phyloP scores from a whole-genome alignment of 2,888 invertebrate genomes.

The Netelia melanura region DNA sequence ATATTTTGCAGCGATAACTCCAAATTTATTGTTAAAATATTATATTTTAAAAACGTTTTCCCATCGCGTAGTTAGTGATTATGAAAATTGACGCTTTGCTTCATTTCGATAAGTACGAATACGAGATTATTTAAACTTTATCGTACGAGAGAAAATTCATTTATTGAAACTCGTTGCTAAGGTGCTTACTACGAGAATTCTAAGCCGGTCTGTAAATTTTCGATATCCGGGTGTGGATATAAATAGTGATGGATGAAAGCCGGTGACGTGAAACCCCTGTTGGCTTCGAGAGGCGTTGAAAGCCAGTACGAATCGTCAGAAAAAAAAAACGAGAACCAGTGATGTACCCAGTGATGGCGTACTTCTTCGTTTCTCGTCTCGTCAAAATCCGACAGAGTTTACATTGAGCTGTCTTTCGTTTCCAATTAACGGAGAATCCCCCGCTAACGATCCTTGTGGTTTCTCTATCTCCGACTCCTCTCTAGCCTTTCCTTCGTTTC shows the following conservation, averaged over 20 bases:
- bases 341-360: not conserved
- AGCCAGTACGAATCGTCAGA: not conserved
- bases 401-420: slow-evolving; percentile 43
- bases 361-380: not conserved
- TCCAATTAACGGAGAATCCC: slow-evolving; percentile 51
- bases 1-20: slow-evolving; percentile 1
- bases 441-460: slow-evolving; percentile 34
- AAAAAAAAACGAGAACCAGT: not conserved
- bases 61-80: not conserved
- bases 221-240: slow-evolving; percentile 7
- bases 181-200: not conserved
- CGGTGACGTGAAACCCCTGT: not conserved
- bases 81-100: not conserved
- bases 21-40: no score
- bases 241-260: slow-evolving; percentile 13
- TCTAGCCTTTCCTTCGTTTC: no score
- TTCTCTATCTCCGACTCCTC: not conserved
- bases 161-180: not conserved
- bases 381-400: slow-evolving; percentile 34
- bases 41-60: not conserved
- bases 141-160: not conserved
- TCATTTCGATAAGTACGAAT: not conserved
- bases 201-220: not conserved
- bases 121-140: not conserved
- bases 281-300: not conserved